Evolutionary conservation across 1,140 invertebrate species (phyloP).

Genomic region (Saccostrea glomerata): DNA sequence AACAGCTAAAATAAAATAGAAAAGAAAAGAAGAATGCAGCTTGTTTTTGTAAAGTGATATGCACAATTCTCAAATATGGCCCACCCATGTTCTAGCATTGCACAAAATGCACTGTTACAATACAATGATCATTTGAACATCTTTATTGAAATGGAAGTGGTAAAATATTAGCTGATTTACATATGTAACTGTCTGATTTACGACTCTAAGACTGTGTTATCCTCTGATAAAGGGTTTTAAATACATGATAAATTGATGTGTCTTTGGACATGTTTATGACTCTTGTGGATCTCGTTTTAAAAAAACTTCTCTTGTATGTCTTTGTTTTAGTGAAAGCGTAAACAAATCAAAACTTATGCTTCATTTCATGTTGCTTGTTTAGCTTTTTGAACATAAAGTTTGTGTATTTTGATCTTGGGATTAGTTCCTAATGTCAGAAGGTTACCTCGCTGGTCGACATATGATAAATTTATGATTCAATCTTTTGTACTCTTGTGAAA

Average conservation of each 20-base stretch:
- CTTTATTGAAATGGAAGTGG: slow-evolving; percentile 11
- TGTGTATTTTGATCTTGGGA: not conserved
- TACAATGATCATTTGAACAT: slow-evolving; percentile 1
- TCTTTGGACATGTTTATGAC: slow-evolving; percentile 8
- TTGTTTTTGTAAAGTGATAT: not conserved
- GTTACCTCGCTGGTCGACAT: not conserved
- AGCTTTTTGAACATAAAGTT: not conserved
- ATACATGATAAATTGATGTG: not conserved
- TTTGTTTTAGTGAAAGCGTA: not conserved
- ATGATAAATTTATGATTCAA: slow-evolving; percentile 10
- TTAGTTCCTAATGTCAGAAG: not conserved
- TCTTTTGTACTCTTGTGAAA: slow-evolving; percentile 12
- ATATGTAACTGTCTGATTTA: not conserved
- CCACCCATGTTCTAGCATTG: not conserved
- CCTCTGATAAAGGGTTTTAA: not conserved
- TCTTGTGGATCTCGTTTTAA: not conserved
- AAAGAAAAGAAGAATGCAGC: not conserved
- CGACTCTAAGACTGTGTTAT: not conserved
- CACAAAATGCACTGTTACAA: slow-evolving; percentile 24
- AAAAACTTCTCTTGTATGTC: not conserved
- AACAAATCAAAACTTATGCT: not conserved
- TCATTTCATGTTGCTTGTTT: not conserved
- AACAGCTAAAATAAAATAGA: too few relatives aligned
- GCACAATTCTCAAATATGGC: not conserved
- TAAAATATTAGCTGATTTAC: not conserved